Conservation (phyloP, 2,888 invertebrate genomes). For the Chesias legatella region DNA sequence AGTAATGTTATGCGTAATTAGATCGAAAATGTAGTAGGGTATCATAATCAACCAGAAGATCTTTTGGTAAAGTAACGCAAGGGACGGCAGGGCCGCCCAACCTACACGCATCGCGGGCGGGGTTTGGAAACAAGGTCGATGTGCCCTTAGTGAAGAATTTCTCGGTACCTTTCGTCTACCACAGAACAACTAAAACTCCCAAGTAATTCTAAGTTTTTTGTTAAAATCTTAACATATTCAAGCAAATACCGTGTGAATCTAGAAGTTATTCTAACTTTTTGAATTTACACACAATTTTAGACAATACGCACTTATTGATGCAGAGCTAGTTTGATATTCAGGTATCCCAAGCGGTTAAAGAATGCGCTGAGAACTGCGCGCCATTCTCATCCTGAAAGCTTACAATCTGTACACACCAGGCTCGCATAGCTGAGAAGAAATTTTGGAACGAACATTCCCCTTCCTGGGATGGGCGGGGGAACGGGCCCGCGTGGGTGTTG, state of each 20-base stretch:
- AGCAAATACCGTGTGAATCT: too few relatives aligned
- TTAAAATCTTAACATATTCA: too few relatives aligned
- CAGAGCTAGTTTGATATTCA: neutral
- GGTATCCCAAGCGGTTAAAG: conserved; percentile 15
- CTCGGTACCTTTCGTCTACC: too few relatives aligned
- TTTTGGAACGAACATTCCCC: conserved; percentile 45
- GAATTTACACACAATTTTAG: too few relatives aligned
- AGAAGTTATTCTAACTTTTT: too few relatives aligned
- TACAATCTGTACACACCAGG: conserved; percentile 82
- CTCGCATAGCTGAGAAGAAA: conserved; percentile 52
- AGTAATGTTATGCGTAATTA: conserved; percentile 80
- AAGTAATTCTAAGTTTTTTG: too few relatives aligned
- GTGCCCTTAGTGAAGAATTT: too few relatives aligned
- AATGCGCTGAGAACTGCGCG: conserved; percentile 44
- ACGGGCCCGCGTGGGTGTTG: conserved; percentile 65
- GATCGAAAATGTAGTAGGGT: conserved; percentile 74
- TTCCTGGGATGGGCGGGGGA: conserved; percentile 63
- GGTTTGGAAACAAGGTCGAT: too few relatives aligned
- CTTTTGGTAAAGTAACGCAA: conserved; percentile 18
- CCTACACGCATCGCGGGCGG: too few relatives aligned
- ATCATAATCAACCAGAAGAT: conserved; percentile 53
- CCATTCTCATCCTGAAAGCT: conserved; percentile 84
- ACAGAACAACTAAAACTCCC: too few relatives aligned
- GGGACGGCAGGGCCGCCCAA: conserved; percentile 33
- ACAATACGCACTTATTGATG: too few relatives aligned